A percentile compares a stretch with the other conserved stretches of the same genome.
Evolutionary conservation across 2,113 vertebrate genomes (phyloP).

Genomic region (Octodon degus): DNA sequence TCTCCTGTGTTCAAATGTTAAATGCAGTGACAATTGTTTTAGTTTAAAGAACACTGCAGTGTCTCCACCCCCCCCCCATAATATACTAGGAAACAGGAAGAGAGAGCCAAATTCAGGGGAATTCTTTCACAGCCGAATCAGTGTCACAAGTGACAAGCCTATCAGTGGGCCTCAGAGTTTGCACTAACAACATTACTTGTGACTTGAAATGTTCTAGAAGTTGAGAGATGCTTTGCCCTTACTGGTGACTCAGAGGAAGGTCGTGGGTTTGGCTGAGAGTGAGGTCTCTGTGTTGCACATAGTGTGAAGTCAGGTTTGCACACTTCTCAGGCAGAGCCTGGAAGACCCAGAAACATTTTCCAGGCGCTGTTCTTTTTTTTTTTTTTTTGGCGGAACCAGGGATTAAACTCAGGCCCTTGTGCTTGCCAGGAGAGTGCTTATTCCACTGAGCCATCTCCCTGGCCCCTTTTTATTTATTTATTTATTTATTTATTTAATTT

Average conservation of each 20-base stretch:
- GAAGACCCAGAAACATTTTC: neutral
- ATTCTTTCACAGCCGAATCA: neutral
- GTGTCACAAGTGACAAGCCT: neutral
- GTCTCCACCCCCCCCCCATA: neutral
- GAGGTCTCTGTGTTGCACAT: neutral
- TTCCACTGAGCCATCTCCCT: no score
- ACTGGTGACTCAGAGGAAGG: conserved; percentile 22
- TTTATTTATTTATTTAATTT: no score
- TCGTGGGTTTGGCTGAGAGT: neutral
- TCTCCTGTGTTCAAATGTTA: conserved; percentile 7
- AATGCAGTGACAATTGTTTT: neutral
- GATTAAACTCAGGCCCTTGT: no score
- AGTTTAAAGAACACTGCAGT: neutral
- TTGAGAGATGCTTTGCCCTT: neutral
- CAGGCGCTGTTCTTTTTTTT: no score
- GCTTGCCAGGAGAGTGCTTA: no score
- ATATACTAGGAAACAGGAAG: neutral
- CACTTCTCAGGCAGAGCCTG: neutral
- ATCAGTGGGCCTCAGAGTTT: neutral
- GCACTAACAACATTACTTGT: neutral
- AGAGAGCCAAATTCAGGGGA: neutral
- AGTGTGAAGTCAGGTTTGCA: neutral
- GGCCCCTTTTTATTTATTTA: no score
- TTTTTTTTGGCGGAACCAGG: no score
- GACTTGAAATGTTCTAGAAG: conserved; percentile 9